Evolutionary conservation across 2,888 invertebrate genomes (phyloP), one percentile per base, ranked within the genome.

Genomic region (Salpingus planirostris): DNA sequence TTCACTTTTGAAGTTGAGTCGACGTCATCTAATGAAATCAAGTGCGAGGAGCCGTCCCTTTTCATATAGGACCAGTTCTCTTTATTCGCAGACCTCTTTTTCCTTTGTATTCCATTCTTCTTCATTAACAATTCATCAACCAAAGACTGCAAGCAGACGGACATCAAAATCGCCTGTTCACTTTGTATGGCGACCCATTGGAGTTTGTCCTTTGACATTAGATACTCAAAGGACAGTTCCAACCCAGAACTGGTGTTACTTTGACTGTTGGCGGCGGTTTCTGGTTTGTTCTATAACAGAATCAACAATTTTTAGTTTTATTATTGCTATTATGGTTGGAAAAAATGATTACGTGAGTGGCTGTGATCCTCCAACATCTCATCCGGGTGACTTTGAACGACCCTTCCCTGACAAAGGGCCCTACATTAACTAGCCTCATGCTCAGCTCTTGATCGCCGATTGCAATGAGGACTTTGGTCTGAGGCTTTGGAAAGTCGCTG

Each of bases 301-400:
- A 22, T 29, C 8, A 12, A 7, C 2, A 2, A 11, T 2, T 13
- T 24, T 12, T 22, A 13, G 15, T n/a, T n/a, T n/a, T n/a, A n/a
- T n/a, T n/a, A n/a, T n/a, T n/a, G n/a, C n/a, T n/a, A n/a, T n/a
- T 18, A 13, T 5, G n/a, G n/a, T n/a, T n/a, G n/a, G 18, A 18
- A 18, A 18, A 15, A 27, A 8, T 29, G 23, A 10, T 73, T 63
- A 84, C 83, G 59, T 85, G 83, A 49, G 82, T 69, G 1, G 90
- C 87, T 11, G 91, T 92, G 27, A 97, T 91, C 49, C 96, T 75
- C 97, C 97, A 98, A 55, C 95, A 95, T 36, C 91, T 76, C 85
- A 97, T 96, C 49, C 96, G 72, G 1, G 95, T 96, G 21, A 96
- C 91, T 64, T 90, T 88, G 63, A 92, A 96, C 52, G 78, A 74